Conservation (phyloP, 2,113 vertebrate genomes). For the Lepidothrix coronata region DNA sequence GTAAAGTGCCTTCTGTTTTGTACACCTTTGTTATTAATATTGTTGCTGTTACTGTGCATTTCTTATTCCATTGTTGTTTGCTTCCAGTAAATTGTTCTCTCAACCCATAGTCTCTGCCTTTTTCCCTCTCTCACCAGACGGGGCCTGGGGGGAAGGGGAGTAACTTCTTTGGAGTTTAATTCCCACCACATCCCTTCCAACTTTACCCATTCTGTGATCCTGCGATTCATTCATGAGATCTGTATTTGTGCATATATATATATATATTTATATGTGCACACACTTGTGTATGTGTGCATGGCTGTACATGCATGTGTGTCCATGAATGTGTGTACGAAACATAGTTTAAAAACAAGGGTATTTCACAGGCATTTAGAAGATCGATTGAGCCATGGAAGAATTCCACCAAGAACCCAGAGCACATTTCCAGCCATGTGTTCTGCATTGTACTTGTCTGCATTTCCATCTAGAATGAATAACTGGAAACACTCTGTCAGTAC, state of each 20-base stretch:
- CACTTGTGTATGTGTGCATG: neutral
- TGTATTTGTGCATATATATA: no score
- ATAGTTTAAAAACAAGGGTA: neutral
- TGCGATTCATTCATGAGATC: neutral
- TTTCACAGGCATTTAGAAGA: neutral
- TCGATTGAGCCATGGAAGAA: conserved; percentile 32
- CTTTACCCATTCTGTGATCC: neutral
- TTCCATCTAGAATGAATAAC: conserved; percentile 58
- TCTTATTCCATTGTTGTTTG: neutral
- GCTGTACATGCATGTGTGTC: neutral
- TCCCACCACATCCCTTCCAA: neutral
- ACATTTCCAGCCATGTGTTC: conserved; percentile 57
- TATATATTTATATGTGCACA: neutral
- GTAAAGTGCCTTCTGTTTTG: neutral
- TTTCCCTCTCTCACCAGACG: neutral
- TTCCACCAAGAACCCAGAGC: conserved; percentile 35
- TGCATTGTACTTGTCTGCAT: conserved; percentile 51
- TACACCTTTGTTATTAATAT: neutral
- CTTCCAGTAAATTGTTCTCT: neutral
- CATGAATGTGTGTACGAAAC: neutral
- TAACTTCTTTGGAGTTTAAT: neutral
- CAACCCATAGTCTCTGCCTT: neutral
- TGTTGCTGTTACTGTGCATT: neutral
- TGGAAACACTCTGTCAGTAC: conserved; percentile 59
- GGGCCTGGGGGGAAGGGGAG: neutral